Evolutionary conservation across 2,113 vertebrate species (phyloP), one percentile per base, ranked within the genome.

Genomic region (Delphinapterus leucas): DNA sequence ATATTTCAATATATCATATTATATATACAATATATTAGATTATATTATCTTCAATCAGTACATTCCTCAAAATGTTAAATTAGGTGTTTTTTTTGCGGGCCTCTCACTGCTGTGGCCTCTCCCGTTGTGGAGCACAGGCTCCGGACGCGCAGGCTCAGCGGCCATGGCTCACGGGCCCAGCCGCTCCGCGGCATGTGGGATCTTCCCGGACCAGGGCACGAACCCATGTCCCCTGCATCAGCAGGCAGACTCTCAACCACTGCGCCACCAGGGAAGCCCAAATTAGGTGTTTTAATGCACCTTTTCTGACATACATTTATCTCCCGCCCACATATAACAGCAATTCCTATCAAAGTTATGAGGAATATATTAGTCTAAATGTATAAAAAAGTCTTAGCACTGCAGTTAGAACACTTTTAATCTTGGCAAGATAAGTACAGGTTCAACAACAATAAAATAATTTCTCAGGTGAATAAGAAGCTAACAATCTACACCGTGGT

Each of bases 401-500:
- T 38, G 21, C 6, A 95, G 14, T 93, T 36, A 38, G 15, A 96
- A 85, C 5, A 5, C 61, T 95, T 88, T 25, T 11, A 90, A 15
- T 91, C 1, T 33, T 97, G 36, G 47, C 14, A 95, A 95, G 70
- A 15, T 53, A 96, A 84, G 11, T 49, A 6, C 12, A 82, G 2
- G 33, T 92, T 70, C 0, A 97, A 97, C 88, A 95, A 25, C 1
- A 95, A 3, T 36, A 88, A 94, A 97, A 73, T 93, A 91, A 95
- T 92, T 97, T 96, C 26, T 91, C 94, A 65, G 20, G 4, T 88
- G 67, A 97, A 88, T 94, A 73, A 87, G 26, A 53, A 95, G 1
- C 38, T 86, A 96, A 31, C 84, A 13, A 76, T 71, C 55, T n/a
- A 17, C 1, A 76, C 15, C 91, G 36, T 44, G 58, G 38, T 60